Conservation (phyloP, 2,113 vertebrate species). For the Conger conger region DNA sequence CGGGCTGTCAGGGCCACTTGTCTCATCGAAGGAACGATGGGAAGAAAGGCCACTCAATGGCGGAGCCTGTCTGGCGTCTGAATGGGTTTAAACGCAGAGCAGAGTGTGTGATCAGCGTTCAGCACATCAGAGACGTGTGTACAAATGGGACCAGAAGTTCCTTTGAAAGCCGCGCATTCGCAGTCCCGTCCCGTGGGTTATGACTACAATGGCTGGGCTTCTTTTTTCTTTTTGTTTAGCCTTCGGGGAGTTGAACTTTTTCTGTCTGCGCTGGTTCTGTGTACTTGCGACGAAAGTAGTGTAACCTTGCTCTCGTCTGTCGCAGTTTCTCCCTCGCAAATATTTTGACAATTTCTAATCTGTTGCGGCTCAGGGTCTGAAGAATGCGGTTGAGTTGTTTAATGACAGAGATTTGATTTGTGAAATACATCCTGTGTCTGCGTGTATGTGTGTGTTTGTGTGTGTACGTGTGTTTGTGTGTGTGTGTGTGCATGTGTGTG, state of each 20-base stretch:
- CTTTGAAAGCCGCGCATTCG: constrained; percentile 84
- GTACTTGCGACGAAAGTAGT: constrained; percentile 65
- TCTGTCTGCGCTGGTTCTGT: constrained; percentile 74
- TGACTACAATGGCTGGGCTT: constrained; percentile 76
- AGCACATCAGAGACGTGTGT: constrained; percentile 77
- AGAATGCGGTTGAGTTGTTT: constrained; percentile 41
- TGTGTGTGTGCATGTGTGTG: no score
- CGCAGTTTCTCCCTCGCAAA: constrained; percentile 67
- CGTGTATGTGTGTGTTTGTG: not conserved
- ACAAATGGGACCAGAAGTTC: constrained; percentile 81
- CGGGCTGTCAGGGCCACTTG: constrained; percentile 88
- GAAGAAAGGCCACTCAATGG: constrained; percentile 39
- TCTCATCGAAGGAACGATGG: constrained; percentile 66
- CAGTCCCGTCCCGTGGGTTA: constrained; percentile 82
- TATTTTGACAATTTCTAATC: constrained; percentile 73
- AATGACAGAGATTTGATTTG: constrained; percentile 14
- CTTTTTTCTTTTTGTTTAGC: constrained; percentile 68
- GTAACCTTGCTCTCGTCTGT: constrained; percentile 60
- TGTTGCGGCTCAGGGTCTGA: constrained; percentile 46
- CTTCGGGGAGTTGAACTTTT: constrained; percentile 76
- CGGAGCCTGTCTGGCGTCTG: constrained; percentile 64
- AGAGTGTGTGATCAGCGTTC: constrained; percentile 74
- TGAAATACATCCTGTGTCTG: constrained; percentile 28
- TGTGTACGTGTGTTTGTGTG: no score
- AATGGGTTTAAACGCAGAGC: constrained; percentile 66